Conservation (phyloP, 2,888 invertebrate genomes). For the Lithosia quadra region DNA sequence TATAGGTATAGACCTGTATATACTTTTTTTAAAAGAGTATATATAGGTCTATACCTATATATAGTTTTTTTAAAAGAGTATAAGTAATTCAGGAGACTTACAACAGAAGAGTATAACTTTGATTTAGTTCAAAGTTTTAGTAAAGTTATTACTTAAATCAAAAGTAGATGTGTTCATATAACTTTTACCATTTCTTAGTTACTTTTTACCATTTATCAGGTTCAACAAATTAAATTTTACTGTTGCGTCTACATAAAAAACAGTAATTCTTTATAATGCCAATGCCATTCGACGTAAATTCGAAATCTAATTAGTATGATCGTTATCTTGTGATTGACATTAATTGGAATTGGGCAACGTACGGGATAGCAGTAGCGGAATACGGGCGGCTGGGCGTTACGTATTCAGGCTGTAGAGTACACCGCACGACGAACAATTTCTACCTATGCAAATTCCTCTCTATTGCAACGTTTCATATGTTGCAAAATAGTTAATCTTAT, state of each 20-base stretch:
- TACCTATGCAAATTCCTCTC: constrained; percentile 74
- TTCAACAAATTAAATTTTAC: neutral
- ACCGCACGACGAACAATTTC: constrained; percentile 60
- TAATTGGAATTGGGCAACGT: constrained; percentile 24
- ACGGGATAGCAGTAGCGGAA: constrained; percentile 12
- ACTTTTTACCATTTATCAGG: neutral
- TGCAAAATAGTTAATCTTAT: constrained; percentile 40
- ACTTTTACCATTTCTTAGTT: neutral
- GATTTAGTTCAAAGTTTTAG: too few relatives aligned
- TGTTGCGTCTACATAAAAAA: too few relatives aligned
- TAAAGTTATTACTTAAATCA: too few relatives aligned
- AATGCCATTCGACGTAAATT: constrained; percentile 5
- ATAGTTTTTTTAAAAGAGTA: too few relatives aligned
- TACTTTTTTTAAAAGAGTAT: too few relatives aligned
- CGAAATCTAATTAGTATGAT: constrained; percentile 15
- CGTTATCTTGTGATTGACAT: constrained; percentile 27
- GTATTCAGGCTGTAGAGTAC: constrained; percentile 73
- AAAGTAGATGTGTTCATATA: too few relatives aligned
- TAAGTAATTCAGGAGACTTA: too few relatives aligned
- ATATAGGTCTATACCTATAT: too few relatives aligned
- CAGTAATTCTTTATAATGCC: neutral
- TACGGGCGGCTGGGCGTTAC: constrained; percentile 54
- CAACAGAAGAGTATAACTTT: too few relatives aligned
- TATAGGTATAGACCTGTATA: too few relatives aligned
- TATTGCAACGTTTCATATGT: constrained; percentile 68